Evolutionary conservation across 1,140 invertebrate genomes (phyloP), one percentile per base, ranked within the genome.

Genomic region (Drosophila malerkotliana): DNA sequence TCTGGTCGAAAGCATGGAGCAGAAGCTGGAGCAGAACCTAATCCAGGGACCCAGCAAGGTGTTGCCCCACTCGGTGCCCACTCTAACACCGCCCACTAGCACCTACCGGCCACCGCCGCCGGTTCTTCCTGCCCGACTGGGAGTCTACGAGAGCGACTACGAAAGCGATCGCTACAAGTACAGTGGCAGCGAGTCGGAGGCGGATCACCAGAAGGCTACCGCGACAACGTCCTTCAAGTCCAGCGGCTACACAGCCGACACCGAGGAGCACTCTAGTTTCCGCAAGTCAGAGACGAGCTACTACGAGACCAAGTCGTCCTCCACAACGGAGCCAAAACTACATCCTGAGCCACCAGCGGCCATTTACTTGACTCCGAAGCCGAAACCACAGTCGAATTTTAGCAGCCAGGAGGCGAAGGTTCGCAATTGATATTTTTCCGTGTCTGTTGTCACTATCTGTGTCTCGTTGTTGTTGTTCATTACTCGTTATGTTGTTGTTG

Each of bases 131-230:
- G 93, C 93, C 0, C 95, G 95, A 76, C 95, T 95, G 79, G 91
- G 93, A 39, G 92, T 94, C 2, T 95, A 90, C 58, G 90, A 95
- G 72, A 95, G 95, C 69, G 95, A 96, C 72, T 96, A 96, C 76
- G 95, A 96, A 88, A 95, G 95, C 76, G 95, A 96, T 92, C 95
- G 94, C 79, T 95, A 94, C 93, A 94, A 94, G 52, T 94, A 94
- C 14, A 94, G 93, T 66, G 94, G 94, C 57, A 95, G 95, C 79
- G 95, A 96, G 45, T 94, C 92, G 18, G 95, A 96, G 64, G 71
- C 54, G 32, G 94, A 95, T 57, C 93, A 56, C 0, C 92, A 93
- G n/a, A 51, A 67, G 14, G 39, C 45, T 10, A 68, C 68, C 28
- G 52, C 30, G 18, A 72, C 78, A 67, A 56, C 72, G 0, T 57